A percentile compares a stretch with the other conserved stretches of the same genome.
phyloP scores from a whole-genome alignment of 2,797 vertebrate genomes.

The Dromococcyx pavoninus region DNA sequence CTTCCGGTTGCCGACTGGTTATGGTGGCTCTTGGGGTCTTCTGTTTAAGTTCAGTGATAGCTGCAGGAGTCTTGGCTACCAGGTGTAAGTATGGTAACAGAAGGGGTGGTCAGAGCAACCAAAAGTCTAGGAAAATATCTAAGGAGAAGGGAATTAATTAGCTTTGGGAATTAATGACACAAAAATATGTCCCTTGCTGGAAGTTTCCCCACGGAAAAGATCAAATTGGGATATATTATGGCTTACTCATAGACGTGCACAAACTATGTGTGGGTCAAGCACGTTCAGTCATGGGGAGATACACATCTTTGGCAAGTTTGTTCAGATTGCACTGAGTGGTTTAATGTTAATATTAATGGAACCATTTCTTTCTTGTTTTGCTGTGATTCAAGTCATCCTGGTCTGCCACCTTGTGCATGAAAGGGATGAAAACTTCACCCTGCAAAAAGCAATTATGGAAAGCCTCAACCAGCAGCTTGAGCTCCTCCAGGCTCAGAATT shows the following conservation, averaged over 20 bases:
- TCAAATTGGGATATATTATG: neutral
- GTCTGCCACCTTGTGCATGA: neutral
- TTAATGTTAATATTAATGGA: neutral
- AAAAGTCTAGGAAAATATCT: neutral
- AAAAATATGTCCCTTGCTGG: neutral
- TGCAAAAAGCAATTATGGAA: constrained; percentile 46
- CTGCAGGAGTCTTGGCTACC: neutral
- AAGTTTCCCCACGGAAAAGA: neutral
- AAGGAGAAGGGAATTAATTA: neutral
- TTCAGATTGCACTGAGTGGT: neutral
- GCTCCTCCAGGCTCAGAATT: constrained; percentile 47
- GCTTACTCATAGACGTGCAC: neutral
- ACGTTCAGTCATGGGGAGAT: neutral
- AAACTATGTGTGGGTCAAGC: neutral
- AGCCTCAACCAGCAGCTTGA: constrained; percentile 37
- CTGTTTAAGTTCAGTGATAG: constrained; percentile 43
- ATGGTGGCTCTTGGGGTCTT: constrained; percentile 21
- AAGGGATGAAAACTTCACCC: constrained; percentile 57
- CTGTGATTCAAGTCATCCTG: constrained; percentile 49
- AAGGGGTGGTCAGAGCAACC: neutral
- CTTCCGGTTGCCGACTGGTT: constrained; percentile 8
- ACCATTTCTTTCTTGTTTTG: neutral
- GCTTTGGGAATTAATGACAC: neutral
- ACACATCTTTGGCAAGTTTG: neutral
- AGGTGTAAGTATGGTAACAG: constrained; percentile 42